Conservation (phyloP, 2,113 vertebrate genomes). For the Callionymus lyra region DNA sequence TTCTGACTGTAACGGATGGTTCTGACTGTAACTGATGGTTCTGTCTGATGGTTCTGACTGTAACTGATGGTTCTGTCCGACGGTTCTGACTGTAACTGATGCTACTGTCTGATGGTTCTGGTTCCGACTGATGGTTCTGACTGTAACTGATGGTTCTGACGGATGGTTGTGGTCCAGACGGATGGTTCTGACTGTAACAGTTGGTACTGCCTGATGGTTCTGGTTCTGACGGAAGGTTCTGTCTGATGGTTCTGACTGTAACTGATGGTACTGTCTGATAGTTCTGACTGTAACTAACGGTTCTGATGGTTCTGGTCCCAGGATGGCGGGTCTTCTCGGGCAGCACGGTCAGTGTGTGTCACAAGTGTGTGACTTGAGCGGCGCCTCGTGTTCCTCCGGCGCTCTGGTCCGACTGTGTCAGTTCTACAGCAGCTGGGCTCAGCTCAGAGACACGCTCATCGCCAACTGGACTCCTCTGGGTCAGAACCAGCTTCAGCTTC, state of each 20-base stretch:
- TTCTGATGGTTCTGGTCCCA: conserved; percentile 8
- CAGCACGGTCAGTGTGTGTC: conserved; percentile 55
- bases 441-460: conserved; percentile 58
- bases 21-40: no score
- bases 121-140: neutral
- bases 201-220: no score
- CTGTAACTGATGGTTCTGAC: no score
- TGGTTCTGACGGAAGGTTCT: conserved; percentile 50
- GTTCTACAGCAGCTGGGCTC: conserved; percentile 67
- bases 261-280: neutral
- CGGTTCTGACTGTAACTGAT: no score
- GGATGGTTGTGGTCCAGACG: no score
- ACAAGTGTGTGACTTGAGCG: conserved; percentile 55
- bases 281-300: no score
- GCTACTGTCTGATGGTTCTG: no score
- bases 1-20: no score
- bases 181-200: no score
- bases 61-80: no score
- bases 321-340: conserved; percentile 46
- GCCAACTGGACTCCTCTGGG: conserved; percentile 55
- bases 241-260: neutral
- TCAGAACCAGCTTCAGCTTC: conserved; percentile 16
- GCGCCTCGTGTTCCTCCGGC: conserved; percentile 37
- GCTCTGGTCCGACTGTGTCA: conserved; percentile 56
- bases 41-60: no score